A percentile compares a stretch with the other conserved stretches of the same genome.
Conservation (phyloP, 2,113 vertebrate species). For the Dendropsophus ebraccatus region DNA sequence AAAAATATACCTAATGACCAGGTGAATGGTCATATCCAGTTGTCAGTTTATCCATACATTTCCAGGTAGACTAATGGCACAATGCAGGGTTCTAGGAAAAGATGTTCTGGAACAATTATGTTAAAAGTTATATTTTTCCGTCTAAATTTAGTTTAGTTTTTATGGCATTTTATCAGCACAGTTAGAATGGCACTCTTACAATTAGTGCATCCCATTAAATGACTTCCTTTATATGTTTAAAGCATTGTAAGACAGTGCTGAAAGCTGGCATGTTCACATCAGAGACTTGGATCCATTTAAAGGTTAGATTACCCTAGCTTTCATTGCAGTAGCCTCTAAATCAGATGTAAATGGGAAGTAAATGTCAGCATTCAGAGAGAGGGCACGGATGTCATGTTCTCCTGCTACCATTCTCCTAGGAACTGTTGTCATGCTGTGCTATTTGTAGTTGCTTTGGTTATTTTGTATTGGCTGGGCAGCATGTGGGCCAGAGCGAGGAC, state of each 20-base stretch:
- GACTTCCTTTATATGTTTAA: neutral
- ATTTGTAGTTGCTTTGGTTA: neutral
- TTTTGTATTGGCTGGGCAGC: neutral
- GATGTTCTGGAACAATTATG: neutral
- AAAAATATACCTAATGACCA: too few species aligned
- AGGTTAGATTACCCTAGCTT: neutral
- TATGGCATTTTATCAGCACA: neutral
- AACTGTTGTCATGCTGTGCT: neutral
- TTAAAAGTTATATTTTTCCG: neutral
- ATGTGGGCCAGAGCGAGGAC: neutral
- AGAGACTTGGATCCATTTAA: neutral
- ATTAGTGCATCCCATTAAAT: neutral
- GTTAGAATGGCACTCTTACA: neutral
- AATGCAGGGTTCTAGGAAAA: neutral
- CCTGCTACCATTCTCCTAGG: neutral
- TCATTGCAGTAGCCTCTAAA: neutral
- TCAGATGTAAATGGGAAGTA: constrained; percentile 4
- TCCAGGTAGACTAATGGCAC: too few species aligned
- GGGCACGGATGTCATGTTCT: neutral
- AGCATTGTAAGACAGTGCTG: neutral
- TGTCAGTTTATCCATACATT: too few species aligned
- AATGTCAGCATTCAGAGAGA: neutral
- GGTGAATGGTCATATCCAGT: too few species aligned
- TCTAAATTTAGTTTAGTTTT: neutral
- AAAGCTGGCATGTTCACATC: neutral